Base-by-base conservation (phyloP, 2,888 invertebrate species). In the Hanleya hanleyi region DNA sequence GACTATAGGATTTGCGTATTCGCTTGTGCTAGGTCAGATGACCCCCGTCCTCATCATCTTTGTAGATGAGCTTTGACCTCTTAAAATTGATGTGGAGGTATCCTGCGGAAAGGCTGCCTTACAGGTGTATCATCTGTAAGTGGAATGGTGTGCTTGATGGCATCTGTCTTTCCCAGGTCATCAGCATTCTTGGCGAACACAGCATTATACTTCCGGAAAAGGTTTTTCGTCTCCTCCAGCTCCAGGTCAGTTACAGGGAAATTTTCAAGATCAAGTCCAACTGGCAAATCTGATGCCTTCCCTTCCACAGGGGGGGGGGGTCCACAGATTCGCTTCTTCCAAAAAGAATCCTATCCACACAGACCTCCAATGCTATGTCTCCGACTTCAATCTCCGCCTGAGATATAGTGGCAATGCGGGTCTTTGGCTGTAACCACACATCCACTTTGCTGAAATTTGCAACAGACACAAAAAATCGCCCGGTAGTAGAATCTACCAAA, bases 1-100 rank as follows among this genome's bases (percentile, higher is more conserved):
- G 18, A 75, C 65, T 18, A 75, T 62, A 29, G 72, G 67, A 35
- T 32, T 35, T 18, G 75, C 66, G 47, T 73, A 75, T 22, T 51
- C 49, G 9, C 32, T 35, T 9, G 5, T 38, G 37, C 71, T 61
- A 18, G 35, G 51, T 26, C 67, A 12, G 26, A 74, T 74, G 3
- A 71, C 51, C 6, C 66, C 66, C 33, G 9, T 64, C 35, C 26
- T 64, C 32, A 64, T 9, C 26, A 64, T 9, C 26, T 29, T 12
- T 64, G 64, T 18, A 64, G 9, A 35, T 64, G 64, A 9, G 9
- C 22, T 35, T 64, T 64, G 9, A 64, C 64, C 35, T 64, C 64
- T 26, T 64, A 7, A 33, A 64, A 33, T 15, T 26, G 64, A 9
- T 18, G 64, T 12, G 64, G 64, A 12, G 64, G 64, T 18, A 64